These are phyloP conservation scores for Chelmon rostratus DNA, from an alignment of 2,797 vertebrate species.

Conservation along the genomic window DNA sequence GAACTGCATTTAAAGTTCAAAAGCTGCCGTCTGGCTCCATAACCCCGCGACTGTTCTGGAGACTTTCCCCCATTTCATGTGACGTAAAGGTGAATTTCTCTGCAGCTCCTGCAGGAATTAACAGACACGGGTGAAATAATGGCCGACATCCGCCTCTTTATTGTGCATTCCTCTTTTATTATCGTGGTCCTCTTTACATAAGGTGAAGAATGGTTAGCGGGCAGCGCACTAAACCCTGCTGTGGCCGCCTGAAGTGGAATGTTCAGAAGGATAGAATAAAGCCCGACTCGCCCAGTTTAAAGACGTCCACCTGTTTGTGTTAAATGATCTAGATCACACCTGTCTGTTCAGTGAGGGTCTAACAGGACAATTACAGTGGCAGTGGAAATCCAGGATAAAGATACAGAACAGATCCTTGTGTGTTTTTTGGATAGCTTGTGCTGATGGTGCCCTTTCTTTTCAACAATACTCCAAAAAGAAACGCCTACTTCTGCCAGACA, in stretches of 20 bases:
- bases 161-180: slow-evolving; percentile 79
- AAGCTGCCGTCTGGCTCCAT: background rate
- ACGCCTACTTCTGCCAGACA: background rate
- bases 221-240: slow-evolving; percentile 22
- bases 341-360: slow-evolving; percentile 5
- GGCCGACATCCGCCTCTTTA: background rate
- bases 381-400: slow-evolving; percentile 22
- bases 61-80: background rate
- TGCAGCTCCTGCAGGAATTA: slow-evolving; percentile 16
- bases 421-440: background rate
- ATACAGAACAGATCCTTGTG: background rate
- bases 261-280: slow-evolving; percentile 71
- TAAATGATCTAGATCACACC: slow-evolving; percentile 26
- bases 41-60: background rate
- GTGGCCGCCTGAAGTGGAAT: slow-evolving; percentile 71
- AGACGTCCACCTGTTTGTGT: slow-evolving; percentile 23
- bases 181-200: slow-evolving; percentile 66
- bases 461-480: slow-evolving; percentile 1
- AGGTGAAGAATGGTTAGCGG: slow-evolving; percentile 56
- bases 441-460: background rate
- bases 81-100: background rate
- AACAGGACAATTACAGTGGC: slow-evolving; percentile 20
- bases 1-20: background rate
- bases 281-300: slow-evolving; percentile 20
- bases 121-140: slow-evolving; percentile 37